Evolutionary conservation across 1,140 invertebrate species (phyloP), one percentile per base, ranked within the genome.

Genomic region (Drosophila santomea): DNA sequence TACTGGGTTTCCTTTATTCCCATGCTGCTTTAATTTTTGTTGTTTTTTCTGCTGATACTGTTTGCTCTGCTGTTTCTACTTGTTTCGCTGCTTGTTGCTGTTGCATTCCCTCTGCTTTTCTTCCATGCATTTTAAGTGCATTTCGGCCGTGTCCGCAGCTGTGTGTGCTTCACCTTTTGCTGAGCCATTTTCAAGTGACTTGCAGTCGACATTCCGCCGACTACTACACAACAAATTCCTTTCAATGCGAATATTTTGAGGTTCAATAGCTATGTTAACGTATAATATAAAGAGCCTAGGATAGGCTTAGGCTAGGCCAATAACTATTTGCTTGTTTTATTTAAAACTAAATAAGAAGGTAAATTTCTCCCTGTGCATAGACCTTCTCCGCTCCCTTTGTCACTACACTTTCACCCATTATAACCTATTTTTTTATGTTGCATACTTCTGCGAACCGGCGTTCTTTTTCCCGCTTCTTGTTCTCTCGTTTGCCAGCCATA

Each of bases 181-280:
- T 73, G 43, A 78, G 71, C 78, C 78, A 79, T 88, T 88, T 88
- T 88, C 88, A 88, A 89, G 83, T 89, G 84, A 86, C 83, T 88
- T 82, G 83, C 83, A 52, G 83, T 62, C 78, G 82, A 86, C 61
- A 82, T 78, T 81, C 68, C 56, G 52, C 68, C 58, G 47, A 60
- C 59, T 69, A 48, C 17, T 68, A 35, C 68, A 25, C 50, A 23
- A 1, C 11, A 39, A 39, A 39, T 32, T 32, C 8, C 2, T 32
- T 32, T 32, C 8, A 32, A 8, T 32, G 3, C 32, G 32, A 10
- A 32, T 32, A 32, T 8, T 8, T 32, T 32, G 7, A 10, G 32
- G 2, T 32, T 32, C 8, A 0, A 32, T 32, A 8, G 25, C 25
- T 20, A 20, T 20, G 20, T 20, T 2, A 20, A 20, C 20, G 1